Conservation (phyloP, 2,797 vertebrate species). For the Lithobates sylvaticus region DNA sequence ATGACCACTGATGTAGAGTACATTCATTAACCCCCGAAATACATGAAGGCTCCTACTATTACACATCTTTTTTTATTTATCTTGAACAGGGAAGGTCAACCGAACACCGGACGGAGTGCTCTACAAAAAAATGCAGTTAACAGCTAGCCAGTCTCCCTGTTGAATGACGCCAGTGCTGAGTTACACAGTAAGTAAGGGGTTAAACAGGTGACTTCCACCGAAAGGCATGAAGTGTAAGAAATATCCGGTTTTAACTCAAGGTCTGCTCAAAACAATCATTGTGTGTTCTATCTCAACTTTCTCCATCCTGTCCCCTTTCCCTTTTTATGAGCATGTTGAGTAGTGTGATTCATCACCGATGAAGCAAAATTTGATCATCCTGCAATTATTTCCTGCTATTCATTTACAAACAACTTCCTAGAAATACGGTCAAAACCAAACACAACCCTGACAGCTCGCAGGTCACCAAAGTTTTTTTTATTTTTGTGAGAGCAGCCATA, state of each 20-base stretch:
- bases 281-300: conserved; percentile 42
- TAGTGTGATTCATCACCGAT: conserved; percentile 27
- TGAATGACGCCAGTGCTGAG: background rate
- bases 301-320: conserved; percentile 42
- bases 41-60: too few species aligned
- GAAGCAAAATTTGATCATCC: conserved; percentile 48
- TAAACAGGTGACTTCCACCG: conserved; percentile 25
- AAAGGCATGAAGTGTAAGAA: conserved; percentile 9
- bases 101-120: conserved; percentile 6
- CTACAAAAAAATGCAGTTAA: background rate
- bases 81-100: background rate
- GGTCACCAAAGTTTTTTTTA: background rate
- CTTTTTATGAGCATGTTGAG: conserved; percentile 46
- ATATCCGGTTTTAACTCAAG: conserved; percentile 36
- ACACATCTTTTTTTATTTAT: too few species aligned
- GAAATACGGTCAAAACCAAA: conserved; percentile 17
- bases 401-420: conserved; percentile 39
- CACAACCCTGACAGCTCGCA: background rate
- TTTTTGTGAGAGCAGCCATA: background rate
- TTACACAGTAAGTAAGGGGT: background rate
- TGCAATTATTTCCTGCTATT: conserved; percentile 43
- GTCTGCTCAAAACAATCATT: conserved; percentile 38
- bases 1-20: too few species aligned
- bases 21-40: too few species aligned
- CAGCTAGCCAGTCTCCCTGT: background rate